Evolutionary conservation across 2,113 vertebrate species (phyloP).

Genomic region (Scopus umbretta): DNA sequence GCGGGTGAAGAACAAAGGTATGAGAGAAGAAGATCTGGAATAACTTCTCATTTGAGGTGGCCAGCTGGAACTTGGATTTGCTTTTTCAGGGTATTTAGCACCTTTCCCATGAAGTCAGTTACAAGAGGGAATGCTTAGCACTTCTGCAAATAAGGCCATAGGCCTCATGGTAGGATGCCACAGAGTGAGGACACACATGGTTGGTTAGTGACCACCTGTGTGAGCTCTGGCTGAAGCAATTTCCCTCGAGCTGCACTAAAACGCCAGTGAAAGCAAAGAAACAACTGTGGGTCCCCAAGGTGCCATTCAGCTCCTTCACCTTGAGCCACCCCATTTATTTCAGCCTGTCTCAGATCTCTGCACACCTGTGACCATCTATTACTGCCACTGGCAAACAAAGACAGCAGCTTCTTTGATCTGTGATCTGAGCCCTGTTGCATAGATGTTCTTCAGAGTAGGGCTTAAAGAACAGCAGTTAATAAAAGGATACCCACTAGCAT

Average conservation of each 20-base stretch:
- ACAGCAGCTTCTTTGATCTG: not conserved
- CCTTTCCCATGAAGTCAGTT: not conserved
- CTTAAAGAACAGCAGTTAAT: not conserved
- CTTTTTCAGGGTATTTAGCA: not conserved
- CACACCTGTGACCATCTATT: not conserved
- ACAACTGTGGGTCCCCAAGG: not conserved
- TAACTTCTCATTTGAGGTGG: not conserved
- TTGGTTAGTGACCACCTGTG: not conserved
- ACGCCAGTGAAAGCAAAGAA: not conserved
- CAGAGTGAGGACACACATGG: not conserved
- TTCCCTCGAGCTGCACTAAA: not conserved
- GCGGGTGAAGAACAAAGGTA: not conserved
- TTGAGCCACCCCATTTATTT: not conserved
- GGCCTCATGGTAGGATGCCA: not conserved
- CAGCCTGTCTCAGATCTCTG: not conserved
- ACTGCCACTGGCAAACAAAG: not conserved
- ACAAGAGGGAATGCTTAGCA: not conserved
- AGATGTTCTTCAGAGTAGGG: not conserved
- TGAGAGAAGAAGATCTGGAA: not conserved
- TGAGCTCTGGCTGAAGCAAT: not conserved
- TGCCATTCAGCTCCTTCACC: not conserved
- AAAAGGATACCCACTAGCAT: not conserved
- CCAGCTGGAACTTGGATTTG: not conserved
- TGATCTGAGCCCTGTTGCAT: not conserved
- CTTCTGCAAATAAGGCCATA: not conserved